Conservation (phyloP, 2,888 invertebrate species). For the Diloba caeruleocephala region DNA sequence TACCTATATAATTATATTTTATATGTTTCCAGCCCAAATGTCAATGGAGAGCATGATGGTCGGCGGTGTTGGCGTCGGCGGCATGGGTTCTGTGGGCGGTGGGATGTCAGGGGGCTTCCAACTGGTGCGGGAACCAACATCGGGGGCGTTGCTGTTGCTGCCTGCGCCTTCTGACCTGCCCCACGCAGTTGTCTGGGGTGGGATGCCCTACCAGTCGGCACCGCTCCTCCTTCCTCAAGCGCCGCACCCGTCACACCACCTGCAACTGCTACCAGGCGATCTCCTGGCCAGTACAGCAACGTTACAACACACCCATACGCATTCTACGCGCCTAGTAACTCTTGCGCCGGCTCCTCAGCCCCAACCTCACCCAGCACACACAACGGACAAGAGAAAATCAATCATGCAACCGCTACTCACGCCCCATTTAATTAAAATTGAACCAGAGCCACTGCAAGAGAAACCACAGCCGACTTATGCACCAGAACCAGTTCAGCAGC, state of each 20-base stretch:
- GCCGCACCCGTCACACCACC: constrained; percentile 90
- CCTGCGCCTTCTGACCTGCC: constrained; percentile 93
- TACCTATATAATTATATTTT: too few relatives aligned
- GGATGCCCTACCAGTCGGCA: constrained; percentile 87
- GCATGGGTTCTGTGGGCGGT: constrained; percentile 90
- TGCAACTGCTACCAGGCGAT: constrained; percentile 91
- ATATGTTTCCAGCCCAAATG: constrained; percentile 89
- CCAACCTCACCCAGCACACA: constrained; percentile 69
- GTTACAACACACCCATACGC: constrained; percentile 91
- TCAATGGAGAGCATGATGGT: constrained; percentile 93
- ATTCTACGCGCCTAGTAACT: constrained; percentile 91
- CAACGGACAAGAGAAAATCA: constrained; percentile 80
- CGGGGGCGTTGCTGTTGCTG: constrained; percentile 94
- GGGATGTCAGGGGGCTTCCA: constrained; percentile 94
- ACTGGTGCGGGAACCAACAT: constrained; percentile 95
- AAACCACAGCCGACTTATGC: constrained; percentile 79
- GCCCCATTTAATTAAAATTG: constrained; percentile 91
- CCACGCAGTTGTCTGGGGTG: constrained; percentile 93
- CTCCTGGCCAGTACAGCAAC: constrained; percentile 91
- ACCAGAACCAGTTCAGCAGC: constrained; percentile 86
- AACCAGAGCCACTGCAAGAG: constrained; percentile 90
- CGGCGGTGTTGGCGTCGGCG: constrained; percentile 90
- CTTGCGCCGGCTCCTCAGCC: constrained; percentile 90
- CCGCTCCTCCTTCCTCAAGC: constrained; percentile 80
- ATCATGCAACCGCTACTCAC: constrained; percentile 84